These are phyloP conservation scores for Trimorus sp. DNA, from an alignment of 2,888 invertebrate genomes.

Conservation along the genomic window DNA sequence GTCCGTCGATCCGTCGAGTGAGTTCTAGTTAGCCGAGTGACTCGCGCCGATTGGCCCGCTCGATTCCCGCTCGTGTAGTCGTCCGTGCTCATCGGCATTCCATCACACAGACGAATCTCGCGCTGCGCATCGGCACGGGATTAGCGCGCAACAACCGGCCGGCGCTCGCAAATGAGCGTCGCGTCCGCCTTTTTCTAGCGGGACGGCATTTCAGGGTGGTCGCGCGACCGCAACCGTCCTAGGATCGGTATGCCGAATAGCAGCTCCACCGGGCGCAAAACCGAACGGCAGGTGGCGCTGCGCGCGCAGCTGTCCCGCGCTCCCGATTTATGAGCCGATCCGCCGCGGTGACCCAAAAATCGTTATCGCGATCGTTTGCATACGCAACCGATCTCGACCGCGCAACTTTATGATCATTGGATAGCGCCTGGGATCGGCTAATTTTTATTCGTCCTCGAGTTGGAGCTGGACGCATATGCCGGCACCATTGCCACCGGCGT, in stretches of 20 bases:
- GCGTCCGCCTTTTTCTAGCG: slow-evolving; percentile 58
- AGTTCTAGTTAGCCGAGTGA: slow-evolving; percentile 58
- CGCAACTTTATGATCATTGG: slow-evolving; percentile 44
- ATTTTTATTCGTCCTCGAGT: too few relatives aligned
- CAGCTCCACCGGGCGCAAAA: neutral
- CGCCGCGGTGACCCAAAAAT: slow-evolving; percentile 51
- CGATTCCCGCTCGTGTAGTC: slow-evolving; percentile 55
- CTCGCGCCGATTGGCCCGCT: slow-evolving; percentile 60
- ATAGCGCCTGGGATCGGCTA: neutral
- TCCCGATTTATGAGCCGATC: slow-evolving; percentile 52
- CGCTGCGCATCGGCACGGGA: slow-evolving; percentile 55
- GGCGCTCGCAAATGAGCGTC: slow-evolving; percentile 64
- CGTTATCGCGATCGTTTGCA: slow-evolving; percentile 59
- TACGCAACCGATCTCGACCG: slow-evolving; percentile 36
- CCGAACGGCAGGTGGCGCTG: slow-evolving; percentile 43
- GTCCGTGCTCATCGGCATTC: slow-evolving; percentile 64
- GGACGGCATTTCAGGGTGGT: slow-evolving; percentile 62
- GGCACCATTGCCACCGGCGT: slow-evolving; percentile 21
- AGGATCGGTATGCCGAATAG: too few relatives aligned
- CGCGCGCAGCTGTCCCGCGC: slow-evolving; percentile 40
- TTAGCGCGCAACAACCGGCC: slow-evolving; percentile 62
- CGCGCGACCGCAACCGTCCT: slow-evolving; percentile 2
- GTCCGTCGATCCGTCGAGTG: slow-evolving; percentile 26
- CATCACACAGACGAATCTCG: slow-evolving; percentile 64
- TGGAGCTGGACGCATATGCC: slow-evolving; percentile 15